phyloP scores from a whole-genome alignment of 2,797 vertebrate species.

The Bradypus variegatus region DNA sequence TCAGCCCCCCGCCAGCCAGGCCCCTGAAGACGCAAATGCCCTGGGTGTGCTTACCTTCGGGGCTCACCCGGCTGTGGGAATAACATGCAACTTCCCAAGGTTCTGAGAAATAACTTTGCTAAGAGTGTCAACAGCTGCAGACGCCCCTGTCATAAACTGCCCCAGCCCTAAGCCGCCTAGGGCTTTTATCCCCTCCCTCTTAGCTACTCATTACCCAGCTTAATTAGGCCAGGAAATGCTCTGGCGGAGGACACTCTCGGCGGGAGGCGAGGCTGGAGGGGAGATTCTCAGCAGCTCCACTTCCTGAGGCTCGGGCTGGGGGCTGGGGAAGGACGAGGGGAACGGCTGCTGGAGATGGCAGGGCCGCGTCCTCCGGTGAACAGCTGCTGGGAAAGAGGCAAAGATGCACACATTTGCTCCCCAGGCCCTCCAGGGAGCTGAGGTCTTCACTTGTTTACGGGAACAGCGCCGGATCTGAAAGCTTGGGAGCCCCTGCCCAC shows the following conservation, averaged over 20 bases:
- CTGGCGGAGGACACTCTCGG: constrained; percentile 15
- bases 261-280: constrained; percentile 41
- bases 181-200: constrained; percentile 52
- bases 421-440: constrained; percentile 37
- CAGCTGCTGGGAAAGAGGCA: constrained; percentile 38
- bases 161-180: constrained; percentile 39
- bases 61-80: constrained; percentile 29
- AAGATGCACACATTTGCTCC: constrained; percentile 13
- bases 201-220: constrained; percentile 63
- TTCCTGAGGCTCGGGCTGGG: constrained; percentile 54
- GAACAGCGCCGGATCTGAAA: constrained; percentile 29
- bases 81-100: not conserved
- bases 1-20: not conserved
- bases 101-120: constrained; percentile 44
- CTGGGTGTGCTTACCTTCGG: not conserved
- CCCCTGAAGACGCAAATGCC: not conserved
- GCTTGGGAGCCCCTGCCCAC: constrained; percentile 15
- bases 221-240: constrained; percentile 64
- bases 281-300: constrained; percentile 29
- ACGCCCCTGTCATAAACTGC: constrained; percentile 55
- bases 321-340: constrained; percentile 27
- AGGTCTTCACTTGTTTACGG: constrained; percentile 42
- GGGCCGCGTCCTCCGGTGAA: not conserved
- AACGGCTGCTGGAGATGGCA: not conserved
- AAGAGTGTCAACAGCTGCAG: constrained; percentile 53